Base-by-base conservation (phyloP, 1,140 invertebrate species). In the Nasonia giraulti region DNA sequence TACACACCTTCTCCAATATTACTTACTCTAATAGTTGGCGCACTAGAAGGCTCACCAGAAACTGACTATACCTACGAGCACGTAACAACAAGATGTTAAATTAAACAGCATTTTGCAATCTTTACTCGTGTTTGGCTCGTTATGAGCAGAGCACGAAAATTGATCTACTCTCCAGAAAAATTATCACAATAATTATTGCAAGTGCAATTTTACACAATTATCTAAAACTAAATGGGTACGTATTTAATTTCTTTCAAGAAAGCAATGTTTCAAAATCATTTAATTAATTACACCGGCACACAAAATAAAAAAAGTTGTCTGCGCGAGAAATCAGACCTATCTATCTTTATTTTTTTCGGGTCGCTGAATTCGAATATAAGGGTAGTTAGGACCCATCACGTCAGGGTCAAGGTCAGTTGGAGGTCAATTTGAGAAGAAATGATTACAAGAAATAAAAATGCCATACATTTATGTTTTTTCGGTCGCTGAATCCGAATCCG, bases 181-280 rank as follows among this genome's bases (percentile, higher is more conserved):
- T 76, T 7, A 12, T 20, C 5, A 40, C 1, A n/a, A 76, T 76
- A 8, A 76, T 76, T n/a, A 40, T 17, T 7, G 40, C 40, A 20
- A 50, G 74, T 47, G 37, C 74, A 20, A 47, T 76, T 20, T 76
- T 76, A 47, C 74, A 76, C 1, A 76, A 76, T n/a, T 76, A 40
- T 17, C 33, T 40, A 17, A 47, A 12, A 47, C 11, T 76, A n/a
- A 44, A 76, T 76, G 40, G 33, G 74, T 76, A 73, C 23, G 71
- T 7, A 68, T 68, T 68, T 68, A 68, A 14, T 68, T 68, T 8
- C 12, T 10, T 47, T 47, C 44, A 47, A 11, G 44, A 47, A 68
- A 14, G 2, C 17, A 68, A 7, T 68, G n/a, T 8, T n/a, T 68
- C 1, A 2, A 68, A 68, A 7, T 68, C n/a, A 20, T 68, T 23